phyloP scores from a whole-genome alignment of 2,113 vertebrate genomes.

The Microcebus murinus region DNA sequence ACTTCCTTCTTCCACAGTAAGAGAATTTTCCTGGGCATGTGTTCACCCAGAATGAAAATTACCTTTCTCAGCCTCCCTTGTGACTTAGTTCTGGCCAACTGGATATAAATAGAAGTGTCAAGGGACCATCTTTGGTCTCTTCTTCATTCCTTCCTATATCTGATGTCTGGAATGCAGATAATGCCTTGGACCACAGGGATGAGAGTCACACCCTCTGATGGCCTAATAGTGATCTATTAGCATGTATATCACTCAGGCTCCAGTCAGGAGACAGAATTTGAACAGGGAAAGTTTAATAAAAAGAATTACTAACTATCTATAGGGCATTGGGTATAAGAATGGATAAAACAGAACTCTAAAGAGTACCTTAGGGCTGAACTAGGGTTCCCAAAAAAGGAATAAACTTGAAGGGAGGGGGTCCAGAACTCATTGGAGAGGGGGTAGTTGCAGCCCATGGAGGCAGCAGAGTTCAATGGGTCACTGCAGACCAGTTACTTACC shows the following conservation, averaged over 20 bases:
- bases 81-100: neutral
- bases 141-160: neutral
- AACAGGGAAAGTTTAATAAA: neutral
- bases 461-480: neutral
- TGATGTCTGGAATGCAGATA: neutral
- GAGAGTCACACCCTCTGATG: neutral
- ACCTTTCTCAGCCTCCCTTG: neutral
- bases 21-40: neutral
- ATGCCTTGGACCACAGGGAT: neutral
- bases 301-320: neutral
- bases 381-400: neutral
- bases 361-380: neutral
- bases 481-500: neutral
- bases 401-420: neutral
- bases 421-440: neutral
- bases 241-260: neutral
- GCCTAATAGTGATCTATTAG: neutral
- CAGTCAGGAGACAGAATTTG: neutral
- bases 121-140: neutral
- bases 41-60: neutral
- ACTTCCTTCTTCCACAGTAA: neutral
- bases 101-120: neutral
- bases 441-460: neutral
- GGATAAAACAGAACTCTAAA: neutral
- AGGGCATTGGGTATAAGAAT: neutral